Evolutionary conservation across 1,140 invertebrate genomes (phyloP).

Genomic region (Diorhabda sublineata): DNA sequence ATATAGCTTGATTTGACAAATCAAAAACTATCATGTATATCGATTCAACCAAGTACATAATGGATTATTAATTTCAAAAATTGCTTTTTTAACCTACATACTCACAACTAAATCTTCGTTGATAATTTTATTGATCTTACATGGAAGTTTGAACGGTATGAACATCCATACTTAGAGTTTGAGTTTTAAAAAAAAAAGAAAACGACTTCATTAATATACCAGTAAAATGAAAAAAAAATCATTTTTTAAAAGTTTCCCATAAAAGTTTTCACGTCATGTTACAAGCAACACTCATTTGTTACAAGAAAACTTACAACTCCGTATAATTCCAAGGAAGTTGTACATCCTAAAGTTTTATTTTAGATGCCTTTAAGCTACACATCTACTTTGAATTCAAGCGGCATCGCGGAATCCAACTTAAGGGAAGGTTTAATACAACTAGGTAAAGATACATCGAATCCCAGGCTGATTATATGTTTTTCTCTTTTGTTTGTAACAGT

Average conservation of each 20-base stretch:
- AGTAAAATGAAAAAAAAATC: neutral
- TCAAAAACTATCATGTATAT: too few species aligned
- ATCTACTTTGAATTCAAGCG: neutral
- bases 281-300: neutral
- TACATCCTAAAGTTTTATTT: neutral
- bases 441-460: neutral
- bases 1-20: too few species aligned
- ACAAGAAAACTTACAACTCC: neutral
- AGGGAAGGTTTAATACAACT: conserved; percentile 2
- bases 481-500: neutral
- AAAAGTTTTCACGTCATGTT: neutral
- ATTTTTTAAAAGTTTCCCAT: neutral
- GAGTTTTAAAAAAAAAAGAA: too few species aligned
- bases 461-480: neutral
- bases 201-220: neutral
- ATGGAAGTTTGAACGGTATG: too few species aligned
- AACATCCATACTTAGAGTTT: too few species aligned
- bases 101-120: too few species aligned
- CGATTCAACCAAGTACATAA: too few species aligned
- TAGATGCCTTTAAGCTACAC: neutral
- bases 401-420: neutral
- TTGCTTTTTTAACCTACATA: too few species aligned
- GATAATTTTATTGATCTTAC: too few species aligned
- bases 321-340: neutral
- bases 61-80: too few species aligned